These are phyloP conservation scores for Oreohelix idahoensis DNA, from an alignment of 1,140 invertebrate species.

Conservation along the genomic window DNA sequence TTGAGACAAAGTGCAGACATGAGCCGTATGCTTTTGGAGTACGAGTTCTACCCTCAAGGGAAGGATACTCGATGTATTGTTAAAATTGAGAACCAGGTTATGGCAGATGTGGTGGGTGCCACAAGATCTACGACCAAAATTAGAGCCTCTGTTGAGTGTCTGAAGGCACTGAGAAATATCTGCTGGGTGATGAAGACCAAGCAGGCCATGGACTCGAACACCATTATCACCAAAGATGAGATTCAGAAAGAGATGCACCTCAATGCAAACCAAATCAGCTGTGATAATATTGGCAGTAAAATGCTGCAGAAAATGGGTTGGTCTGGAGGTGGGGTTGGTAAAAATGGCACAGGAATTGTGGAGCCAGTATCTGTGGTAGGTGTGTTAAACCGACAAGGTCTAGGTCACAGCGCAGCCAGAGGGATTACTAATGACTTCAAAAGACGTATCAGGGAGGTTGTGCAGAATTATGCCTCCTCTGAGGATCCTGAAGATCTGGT, in stretches of 20 bases:
- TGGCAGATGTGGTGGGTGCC: conserved; percentile 44
- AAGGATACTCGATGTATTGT: conserved; percentile 48
- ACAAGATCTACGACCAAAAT: conserved; percentile 50
- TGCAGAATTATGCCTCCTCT: conserved; percentile 61
- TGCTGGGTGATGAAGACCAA: conserved; percentile 76
- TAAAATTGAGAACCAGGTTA: conserved; percentile 47
- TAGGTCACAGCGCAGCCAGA: conserved; percentile 52
- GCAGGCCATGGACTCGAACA: conserved; percentile 73
- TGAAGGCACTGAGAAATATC: conserved; percentile 52
- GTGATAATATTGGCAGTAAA: conserved; percentile 79
- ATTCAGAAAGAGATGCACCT: conserved; percentile 74
- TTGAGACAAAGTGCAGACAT: conserved; percentile 54
- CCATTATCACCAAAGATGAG: conserved; percentile 55
- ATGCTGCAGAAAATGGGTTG: conserved; percentile 87
- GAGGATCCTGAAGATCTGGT: conserved; percentile 75
- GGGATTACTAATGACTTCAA: conserved; percentile 56
- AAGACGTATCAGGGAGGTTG: conserved; percentile 47
- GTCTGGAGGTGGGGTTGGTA: conserved; percentile 84
- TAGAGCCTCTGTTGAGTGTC: conserved; percentile 48
- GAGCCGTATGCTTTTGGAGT: conserved; percentile 53
- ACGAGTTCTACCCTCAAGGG: conserved; percentile 45
- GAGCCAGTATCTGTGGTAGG: conserved; percentile 75
- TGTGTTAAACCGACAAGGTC: conserved; percentile 62
- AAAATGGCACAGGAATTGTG: conserved; percentile 79
- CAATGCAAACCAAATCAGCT: conserved; percentile 62